Evolutionary conservation across 2,888 invertebrate genomes (phyloP).

Genomic region (Spodoptera picta): DNA sequence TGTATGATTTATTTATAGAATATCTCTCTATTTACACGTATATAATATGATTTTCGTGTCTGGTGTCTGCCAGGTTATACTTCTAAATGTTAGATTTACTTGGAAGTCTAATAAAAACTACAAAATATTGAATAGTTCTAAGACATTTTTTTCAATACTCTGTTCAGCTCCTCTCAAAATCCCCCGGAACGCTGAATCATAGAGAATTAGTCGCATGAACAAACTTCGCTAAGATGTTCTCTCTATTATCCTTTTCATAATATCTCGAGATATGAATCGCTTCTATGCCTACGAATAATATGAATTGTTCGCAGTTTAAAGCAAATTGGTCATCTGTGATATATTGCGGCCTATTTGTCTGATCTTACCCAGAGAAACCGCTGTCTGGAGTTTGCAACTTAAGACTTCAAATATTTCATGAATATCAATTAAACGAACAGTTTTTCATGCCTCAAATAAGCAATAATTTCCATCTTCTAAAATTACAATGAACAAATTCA

Average conservation of each 20-base stretch:
- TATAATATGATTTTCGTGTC: no score
- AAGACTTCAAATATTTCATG: not conserved
- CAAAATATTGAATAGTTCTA: constrained; percentile 10
- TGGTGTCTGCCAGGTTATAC: not conserved
- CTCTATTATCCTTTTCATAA: constrained; percentile 35
- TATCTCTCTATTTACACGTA: no score
- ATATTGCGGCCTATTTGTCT: constrained; percentile 31
- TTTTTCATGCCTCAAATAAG: no score
- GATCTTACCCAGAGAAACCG: constrained; percentile 12
- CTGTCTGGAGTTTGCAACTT: constrained; percentile 16
- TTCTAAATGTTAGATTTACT: not conserved
- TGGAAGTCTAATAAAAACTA: constrained; percentile 3
- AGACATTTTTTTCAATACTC: constrained; percentile 25
- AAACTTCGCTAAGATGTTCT: constrained; percentile 46
- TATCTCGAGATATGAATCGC: constrained; percentile 28
- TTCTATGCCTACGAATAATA: constrained; percentile 17
- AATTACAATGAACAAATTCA: no score
- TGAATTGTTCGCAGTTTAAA: constrained; percentile 27
- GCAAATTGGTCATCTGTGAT: constrained; percentile 36
- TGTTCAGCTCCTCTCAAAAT: constrained; percentile 34
- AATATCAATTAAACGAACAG: no score
- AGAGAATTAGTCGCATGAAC: constrained; percentile 55
- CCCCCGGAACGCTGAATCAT: constrained; percentile 57
- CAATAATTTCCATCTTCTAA: no score
- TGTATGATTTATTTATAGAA: no score